Evolutionary conservation across 2,888 invertebrate genomes (phyloP).

Genomic region (Rhagonycha fulva): DNA sequence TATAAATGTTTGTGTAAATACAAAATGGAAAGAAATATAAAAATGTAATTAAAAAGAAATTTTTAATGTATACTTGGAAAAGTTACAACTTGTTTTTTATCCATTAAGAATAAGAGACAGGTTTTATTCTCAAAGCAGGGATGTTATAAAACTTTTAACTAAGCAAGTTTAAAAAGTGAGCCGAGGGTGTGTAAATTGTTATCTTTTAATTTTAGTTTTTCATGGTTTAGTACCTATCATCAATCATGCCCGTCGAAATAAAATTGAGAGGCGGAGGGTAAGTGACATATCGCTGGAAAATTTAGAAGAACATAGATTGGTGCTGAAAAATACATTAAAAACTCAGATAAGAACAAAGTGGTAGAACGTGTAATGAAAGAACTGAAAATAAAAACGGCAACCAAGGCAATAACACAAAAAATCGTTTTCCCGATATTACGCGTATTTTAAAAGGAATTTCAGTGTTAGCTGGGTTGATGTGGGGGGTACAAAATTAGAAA

Average conservation of each 20-base stretch:
- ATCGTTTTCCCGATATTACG: constrained; percentile 30
- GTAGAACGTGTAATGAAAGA: constrained; percentile 29
- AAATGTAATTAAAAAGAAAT: not conserved
- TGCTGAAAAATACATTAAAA: constrained; percentile 26
- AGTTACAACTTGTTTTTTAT: constrained; percentile 1
- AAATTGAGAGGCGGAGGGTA: constrained; percentile 12
- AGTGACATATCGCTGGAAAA: constrained; percentile 18
- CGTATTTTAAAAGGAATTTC: constrained; percentile 33
- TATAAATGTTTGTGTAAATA: not conserved
- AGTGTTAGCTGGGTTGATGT: constrained; percentile 6
- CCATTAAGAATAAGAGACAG: constrained; percentile 8
- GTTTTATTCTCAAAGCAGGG: constrained; percentile 12
- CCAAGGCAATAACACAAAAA: constrained; percentile 23
- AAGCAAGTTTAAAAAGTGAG: constrained; percentile 15
- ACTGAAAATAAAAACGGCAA: constrained; percentile 25
- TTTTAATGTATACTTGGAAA: not conserved
- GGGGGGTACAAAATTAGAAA: constrained; percentile 32
- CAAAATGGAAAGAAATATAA: not conserved
- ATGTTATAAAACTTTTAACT: constrained; percentile 20
- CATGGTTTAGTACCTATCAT: constrained; percentile 7
- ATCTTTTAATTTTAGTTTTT: constrained; percentile 21
- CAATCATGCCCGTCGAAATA: constrained; percentile 15
- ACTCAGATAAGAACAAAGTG: constrained; percentile 27
- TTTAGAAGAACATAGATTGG: constrained; percentile 24
- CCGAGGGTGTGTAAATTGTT: constrained; percentile 18